Conservation (phyloP, 2,888 invertebrate genomes). For the Eumacrocentrus americanus region DNA sequence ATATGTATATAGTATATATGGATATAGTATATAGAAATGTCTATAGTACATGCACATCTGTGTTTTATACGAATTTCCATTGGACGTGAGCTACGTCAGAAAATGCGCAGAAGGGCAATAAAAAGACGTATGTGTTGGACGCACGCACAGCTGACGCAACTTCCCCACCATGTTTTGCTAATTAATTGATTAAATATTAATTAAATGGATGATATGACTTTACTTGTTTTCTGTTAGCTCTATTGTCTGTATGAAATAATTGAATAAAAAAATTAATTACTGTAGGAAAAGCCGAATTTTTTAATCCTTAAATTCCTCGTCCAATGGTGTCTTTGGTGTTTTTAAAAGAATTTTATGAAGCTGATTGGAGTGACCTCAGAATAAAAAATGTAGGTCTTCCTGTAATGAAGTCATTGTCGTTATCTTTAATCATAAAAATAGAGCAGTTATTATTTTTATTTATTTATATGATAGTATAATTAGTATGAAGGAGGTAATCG, state of each 20-base stretch:
- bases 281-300: not conserved
- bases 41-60: not conserved
- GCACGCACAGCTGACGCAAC: conserved; percentile 40
- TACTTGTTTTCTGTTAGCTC: too few species aligned
- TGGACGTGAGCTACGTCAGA: conserved; percentile 21
- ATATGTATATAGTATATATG: not conserved
- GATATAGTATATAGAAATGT: not conserved
- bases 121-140: conserved; percentile 9
- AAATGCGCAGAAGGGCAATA: conserved; percentile 26
- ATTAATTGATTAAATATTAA: not conserved
- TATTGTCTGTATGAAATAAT: too few species aligned
- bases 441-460: too few species aligned
- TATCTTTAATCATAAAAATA: too few species aligned
- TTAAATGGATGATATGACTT: too few species aligned
- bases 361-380: too few species aligned
- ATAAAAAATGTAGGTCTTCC: too few species aligned
- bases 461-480: too few species aligned
- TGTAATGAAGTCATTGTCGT: too few species aligned
- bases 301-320: not conserved
- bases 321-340: not conserved
- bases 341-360: too few species aligned
- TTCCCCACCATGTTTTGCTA: not conserved
- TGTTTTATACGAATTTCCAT: not conserved
- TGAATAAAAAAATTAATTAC: not conserved
- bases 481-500: too few species aligned